A percentile compares a stretch with the other conserved stretches of the same genome.
phyloP scores from a whole-genome alignment of 2,797 vertebrate species.

The Esox lucius region DNA sequence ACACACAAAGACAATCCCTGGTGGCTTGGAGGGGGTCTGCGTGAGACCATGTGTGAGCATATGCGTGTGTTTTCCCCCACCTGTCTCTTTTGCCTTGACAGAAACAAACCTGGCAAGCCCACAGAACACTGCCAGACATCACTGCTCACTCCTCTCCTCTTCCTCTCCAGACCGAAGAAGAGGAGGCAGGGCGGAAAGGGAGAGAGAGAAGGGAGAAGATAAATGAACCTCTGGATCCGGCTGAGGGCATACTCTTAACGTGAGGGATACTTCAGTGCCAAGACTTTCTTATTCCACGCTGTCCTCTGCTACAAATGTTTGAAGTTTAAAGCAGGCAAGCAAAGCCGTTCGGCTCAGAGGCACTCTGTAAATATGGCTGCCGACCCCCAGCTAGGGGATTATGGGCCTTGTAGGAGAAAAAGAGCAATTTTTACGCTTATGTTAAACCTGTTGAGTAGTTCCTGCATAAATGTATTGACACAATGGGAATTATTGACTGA shows the following conservation, averaged over 20 bases:
- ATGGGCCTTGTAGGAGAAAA: constrained; percentile 53
- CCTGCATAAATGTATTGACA: constrained; percentile 41
- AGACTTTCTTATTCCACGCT: constrained; percentile 59
- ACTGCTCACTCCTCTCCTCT: constrained; percentile 50
- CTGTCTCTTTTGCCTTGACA: constrained; percentile 56
- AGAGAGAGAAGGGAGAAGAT: constrained; percentile 31
- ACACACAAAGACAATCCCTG: constrained; percentile 64
- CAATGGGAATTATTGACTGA: constrained; percentile 47
- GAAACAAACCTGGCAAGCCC: constrained; percentile 61
- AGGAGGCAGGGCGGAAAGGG: background rate
- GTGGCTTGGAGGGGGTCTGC: constrained; percentile 52
- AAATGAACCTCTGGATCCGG: constrained; percentile 51
- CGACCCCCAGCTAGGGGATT: constrained; percentile 56
- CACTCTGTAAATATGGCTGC: constrained; percentile 65
- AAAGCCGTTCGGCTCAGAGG: constrained; percentile 46
- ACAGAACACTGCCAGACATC: constrained; percentile 69
- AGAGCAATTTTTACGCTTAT: constrained; percentile 42
- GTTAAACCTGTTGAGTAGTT: constrained; percentile 51
- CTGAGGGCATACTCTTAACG: constrained; percentile 57
- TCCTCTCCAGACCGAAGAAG: constrained; percentile 32
- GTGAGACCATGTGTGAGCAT: constrained; percentile 29
- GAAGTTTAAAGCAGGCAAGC: constrained; percentile 48
- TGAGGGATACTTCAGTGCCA: constrained; percentile 65
- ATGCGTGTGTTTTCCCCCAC: constrained; percentile 45
- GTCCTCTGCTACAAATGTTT: constrained; percentile 51